phyloP scores from a whole-genome alignment of 1,140 invertebrate species.

The Drosophila ironensis region DNA sequence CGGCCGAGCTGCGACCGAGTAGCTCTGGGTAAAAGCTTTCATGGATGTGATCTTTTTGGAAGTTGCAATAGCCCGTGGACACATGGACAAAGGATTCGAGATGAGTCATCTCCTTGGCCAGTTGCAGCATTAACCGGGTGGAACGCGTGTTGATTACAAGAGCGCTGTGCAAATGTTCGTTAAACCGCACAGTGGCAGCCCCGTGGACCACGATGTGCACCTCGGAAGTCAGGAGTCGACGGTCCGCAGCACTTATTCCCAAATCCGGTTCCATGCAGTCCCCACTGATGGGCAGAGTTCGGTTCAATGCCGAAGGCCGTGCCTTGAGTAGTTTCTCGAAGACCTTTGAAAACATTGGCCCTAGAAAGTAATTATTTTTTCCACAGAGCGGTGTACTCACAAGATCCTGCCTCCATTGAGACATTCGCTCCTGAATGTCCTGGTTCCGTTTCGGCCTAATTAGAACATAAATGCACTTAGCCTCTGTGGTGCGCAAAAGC shows the following conservation, averaged over 20 bases:
- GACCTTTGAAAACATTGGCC: conserved; percentile 16
- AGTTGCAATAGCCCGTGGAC: conserved; percentile 89
- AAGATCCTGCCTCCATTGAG: conserved; percentile 84
- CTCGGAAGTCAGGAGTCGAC: conserved; percentile 50
- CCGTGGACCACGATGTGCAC: conserved; percentile 90
- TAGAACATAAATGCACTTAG: conserved; percentile 88
- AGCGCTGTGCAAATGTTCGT: conserved; percentile 88
- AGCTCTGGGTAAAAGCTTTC: conserved; percentile 89
- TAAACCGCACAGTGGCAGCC: conserved; percentile 92
- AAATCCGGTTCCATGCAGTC: conserved; percentile 85
- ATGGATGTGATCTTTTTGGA: conserved; percentile 84
- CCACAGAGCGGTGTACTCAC: no score
- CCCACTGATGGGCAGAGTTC: conserved; percentile 83
- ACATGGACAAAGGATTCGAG: conserved; percentile 87
- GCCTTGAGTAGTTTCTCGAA: conserved; percentile 1
- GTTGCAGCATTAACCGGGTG: conserved; percentile 83
- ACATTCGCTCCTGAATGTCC: conserved; percentile 85
- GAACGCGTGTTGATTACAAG: conserved; percentile 85
- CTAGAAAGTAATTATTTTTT: no score
- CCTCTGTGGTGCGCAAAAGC: conserved; percentile 87
- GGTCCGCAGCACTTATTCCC: conserved; percentile 86
- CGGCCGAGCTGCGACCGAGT: conserved; percentile 84
- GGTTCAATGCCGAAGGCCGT: conserved; percentile 19
- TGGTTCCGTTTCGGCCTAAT: conserved; percentile 90
- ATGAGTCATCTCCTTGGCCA: conserved; percentile 86